Conservation (phyloP, 2,888 invertebrate genomes). For the Poecilus cupreus region DNA sequence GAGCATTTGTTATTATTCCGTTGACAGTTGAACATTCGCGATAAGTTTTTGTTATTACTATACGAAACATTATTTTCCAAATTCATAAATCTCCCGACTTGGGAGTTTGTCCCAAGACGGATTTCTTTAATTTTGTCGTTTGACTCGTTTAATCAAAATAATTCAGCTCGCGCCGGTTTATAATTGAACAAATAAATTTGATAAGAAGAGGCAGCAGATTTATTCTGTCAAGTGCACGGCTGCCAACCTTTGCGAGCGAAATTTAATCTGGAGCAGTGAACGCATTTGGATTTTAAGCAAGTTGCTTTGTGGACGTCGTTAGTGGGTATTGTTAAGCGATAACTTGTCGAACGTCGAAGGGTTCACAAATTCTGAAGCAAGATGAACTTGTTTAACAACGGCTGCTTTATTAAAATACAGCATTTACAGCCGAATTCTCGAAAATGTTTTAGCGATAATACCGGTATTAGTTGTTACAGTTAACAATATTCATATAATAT, state of each 20-base stretch:
- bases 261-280: neutral
- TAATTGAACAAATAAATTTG: constrained; percentile 17
- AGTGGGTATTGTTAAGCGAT: neutral
- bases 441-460: too few relatives aligned
- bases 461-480: too few relatives aligned
- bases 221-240: constrained; percentile 1
- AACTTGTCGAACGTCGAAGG: too few relatives aligned
- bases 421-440: too few relatives aligned
- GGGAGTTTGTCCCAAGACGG: too few relatives aligned
- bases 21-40: neutral
- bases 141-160: constrained; percentile 9
- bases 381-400: too few relatives aligned
- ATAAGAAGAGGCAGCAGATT: constrained; percentile 15
- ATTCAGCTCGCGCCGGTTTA: neutral
- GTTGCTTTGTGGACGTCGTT: neutral
- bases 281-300: neutral
- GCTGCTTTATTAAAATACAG: too few relatives aligned
- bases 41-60: neutral
- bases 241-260: neutral
- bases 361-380: too few relatives aligned
- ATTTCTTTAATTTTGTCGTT: neutral
- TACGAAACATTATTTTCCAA: neutral
- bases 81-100: neutral
- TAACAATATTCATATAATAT: too few relatives aligned
- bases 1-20: neutral